phyloP scores from a whole-genome alignment of 23 tunicate genomes.

The Oikopleura dioica region DNA sequence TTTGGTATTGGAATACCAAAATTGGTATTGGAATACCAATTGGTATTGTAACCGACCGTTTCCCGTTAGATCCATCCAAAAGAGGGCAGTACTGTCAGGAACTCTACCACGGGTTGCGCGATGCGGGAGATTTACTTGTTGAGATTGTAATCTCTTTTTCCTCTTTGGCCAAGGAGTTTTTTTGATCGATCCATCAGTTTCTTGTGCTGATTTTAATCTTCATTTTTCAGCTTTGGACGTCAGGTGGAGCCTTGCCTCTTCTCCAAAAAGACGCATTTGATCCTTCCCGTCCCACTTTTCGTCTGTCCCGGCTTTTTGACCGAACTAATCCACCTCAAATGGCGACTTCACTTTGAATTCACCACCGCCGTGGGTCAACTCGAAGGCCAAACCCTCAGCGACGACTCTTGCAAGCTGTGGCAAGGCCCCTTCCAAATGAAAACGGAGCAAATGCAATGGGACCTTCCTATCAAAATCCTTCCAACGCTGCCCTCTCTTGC shows the following conservation, averaged over 20 bases:
- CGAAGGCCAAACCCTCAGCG: constrained; percentile 20
- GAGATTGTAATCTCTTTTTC: too few species aligned
- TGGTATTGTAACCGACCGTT: too few species aligned
- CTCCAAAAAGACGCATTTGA: constrained; percentile 39
- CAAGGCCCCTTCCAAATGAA: constrained; percentile 62
- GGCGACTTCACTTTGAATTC: constrained; percentile 80
- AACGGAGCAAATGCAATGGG: constrained; percentile 68
- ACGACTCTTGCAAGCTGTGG: constrained; percentile 41
- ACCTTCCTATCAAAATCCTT: constrained; percentile 43
- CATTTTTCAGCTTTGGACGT: constrained; percentile 23
- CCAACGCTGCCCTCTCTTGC: constrained; percentile 91
- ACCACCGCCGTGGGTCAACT: constrained; percentile 36
- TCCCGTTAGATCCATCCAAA: too few species aligned
- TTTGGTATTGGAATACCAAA: too few species aligned
- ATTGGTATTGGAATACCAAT: too few species aligned
- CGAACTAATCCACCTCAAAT: constrained; percentile 73
- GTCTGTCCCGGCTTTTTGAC: constrained; percentile 57
- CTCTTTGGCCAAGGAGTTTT: too few species aligned
- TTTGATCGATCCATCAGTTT: too few species aligned
- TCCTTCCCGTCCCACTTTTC: constrained; percentile 59
- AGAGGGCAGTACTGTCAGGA: too few species aligned
- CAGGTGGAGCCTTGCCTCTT: constrained; percentile 50
- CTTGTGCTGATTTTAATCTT: too few species aligned
- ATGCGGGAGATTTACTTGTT: too few species aligned
- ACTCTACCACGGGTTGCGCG: too few species aligned